phyloP scores from a whole-genome alignment of 2,797 vertebrate species.

The Streptopelia turtur region DNA sequence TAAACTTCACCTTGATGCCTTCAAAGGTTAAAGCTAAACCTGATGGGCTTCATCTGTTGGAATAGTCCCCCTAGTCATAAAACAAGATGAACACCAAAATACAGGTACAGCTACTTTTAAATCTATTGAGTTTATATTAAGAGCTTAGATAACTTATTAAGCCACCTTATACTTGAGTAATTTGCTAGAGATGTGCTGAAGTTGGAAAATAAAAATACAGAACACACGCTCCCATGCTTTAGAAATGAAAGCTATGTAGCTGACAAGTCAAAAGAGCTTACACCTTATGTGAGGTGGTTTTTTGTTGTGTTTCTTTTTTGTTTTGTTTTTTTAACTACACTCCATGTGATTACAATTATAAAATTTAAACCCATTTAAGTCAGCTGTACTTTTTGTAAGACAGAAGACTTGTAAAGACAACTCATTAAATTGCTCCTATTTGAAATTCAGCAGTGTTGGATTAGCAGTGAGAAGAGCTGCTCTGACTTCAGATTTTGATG shows the following conservation, averaged over 20 bases:
- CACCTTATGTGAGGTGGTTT: background rate
- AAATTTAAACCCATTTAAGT: background rate
- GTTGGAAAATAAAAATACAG: background rate
- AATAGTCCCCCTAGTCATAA: background rate
- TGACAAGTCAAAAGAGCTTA: background rate
- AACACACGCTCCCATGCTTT: background rate
- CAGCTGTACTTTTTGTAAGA: background rate
- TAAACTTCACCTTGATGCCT: background rate
- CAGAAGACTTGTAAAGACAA: background rate
- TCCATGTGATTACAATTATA: fast-evolving
- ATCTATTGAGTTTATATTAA: background rate
- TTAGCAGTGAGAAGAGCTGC: background rate
- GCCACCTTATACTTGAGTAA: background rate
- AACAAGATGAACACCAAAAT: background rate
- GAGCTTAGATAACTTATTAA: background rate
- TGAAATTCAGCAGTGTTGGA: background rate
- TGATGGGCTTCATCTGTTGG: background rate
- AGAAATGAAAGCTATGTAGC: background rate
- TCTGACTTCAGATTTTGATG: background rate
- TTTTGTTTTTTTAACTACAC: background rate
- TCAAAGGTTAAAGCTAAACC: background rate
- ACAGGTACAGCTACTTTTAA: background rate
- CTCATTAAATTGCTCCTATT: background rate
- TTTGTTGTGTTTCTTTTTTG: background rate
- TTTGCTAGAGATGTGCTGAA: background rate